A percentile compares a stretch with the other conserved stretches of the same genome.
Conservation (phyloP, 2,113 vertebrate species). For the Dicaeum eximium region DNA sequence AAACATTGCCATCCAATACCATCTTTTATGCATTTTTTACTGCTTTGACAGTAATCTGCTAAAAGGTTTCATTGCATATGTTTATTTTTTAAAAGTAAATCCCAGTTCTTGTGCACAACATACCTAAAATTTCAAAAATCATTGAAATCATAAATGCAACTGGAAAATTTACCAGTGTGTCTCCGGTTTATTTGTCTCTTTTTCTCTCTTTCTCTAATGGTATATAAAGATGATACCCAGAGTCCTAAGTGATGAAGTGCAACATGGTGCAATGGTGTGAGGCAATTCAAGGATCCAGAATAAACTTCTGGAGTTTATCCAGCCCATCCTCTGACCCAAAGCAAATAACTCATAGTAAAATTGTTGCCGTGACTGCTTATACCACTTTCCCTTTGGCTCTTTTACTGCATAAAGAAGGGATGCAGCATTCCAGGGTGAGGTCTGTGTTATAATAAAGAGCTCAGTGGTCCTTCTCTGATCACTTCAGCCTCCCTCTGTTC, state of each 20-base stretch:
- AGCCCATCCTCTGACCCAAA: not conserved
- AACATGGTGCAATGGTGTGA: not conserved
- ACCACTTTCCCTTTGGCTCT: not conserved
- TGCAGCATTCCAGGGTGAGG: not conserved
- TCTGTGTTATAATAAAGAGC: not conserved
- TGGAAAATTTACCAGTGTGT: not conserved
- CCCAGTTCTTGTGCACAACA: accelerated
- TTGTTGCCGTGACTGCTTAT: accelerated
- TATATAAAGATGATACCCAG: not conserved
- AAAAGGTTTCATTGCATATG: accelerated
- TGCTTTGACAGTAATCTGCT: not conserved
- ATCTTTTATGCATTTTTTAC: not conserved
- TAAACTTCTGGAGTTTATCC: not conserved
- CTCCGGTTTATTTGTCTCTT: accelerated
- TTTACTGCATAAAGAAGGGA: not conserved
- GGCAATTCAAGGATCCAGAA: not conserved
- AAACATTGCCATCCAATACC: not conserved
- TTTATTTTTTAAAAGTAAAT: not conserved
- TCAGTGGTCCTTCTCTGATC: not conserved
- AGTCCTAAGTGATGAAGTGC: not conserved
- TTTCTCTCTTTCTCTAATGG: not conserved
- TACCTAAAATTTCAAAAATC: not conserved
- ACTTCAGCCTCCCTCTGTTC: not conserved
- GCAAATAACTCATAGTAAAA: not conserved
- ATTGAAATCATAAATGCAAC: not conserved